Conservation (phyloP, 37 sponge, comb jelly and placozoan genomes). For the Crambe crambe region DNA sequence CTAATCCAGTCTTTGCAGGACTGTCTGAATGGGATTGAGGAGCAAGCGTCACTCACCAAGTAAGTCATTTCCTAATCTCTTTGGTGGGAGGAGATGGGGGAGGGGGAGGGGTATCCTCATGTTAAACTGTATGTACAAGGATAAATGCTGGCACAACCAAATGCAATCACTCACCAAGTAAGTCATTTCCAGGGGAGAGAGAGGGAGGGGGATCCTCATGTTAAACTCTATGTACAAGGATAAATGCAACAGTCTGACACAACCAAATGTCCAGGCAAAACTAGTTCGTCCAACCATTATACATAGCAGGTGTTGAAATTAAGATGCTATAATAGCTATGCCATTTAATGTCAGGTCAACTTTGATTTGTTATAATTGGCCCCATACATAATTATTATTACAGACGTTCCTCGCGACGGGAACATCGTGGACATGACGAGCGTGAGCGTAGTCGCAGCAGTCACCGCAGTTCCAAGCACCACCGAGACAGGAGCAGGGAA, state of each 20-base stretch:
- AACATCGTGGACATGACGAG: slow-evolving; percentile 44
- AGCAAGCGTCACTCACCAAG: slow-evolving; percentile 27
- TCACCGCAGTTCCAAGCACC: slow-evolving; percentile 55
- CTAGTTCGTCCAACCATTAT: too few relatives aligned
- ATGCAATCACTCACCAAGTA: too few relatives aligned
- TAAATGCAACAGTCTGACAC: too few relatives aligned
- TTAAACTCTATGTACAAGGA: too few relatives aligned
- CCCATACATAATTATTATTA: too few relatives aligned
- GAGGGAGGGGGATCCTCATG: neutral
- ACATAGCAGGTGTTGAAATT: too few relatives aligned
- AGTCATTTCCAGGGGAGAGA: neutral
- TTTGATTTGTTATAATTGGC: too few relatives aligned
- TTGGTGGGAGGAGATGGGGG: neutral
- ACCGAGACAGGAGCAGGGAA: slow-evolving; percentile 67
- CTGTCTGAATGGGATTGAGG: slow-evolving; percentile 69
- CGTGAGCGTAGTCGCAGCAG: slow-evolving; percentile 19
- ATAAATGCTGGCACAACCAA: too few relatives aligned
- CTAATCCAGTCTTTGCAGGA: slow-evolving; percentile 83
- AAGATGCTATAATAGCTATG: too few relatives aligned
- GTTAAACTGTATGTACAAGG: neutral
- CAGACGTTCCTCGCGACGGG: slow-evolving; percentile 12
- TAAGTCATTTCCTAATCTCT: neutral
- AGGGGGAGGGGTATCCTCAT: neutral
- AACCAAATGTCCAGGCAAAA: too few relatives aligned
- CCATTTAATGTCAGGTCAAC: too few relatives aligned